These are phyloP conservation scores for Reticulitermes speratus DNA, from an alignment of 1,140 invertebrate genomes.

Conservation along the genomic window DNA sequence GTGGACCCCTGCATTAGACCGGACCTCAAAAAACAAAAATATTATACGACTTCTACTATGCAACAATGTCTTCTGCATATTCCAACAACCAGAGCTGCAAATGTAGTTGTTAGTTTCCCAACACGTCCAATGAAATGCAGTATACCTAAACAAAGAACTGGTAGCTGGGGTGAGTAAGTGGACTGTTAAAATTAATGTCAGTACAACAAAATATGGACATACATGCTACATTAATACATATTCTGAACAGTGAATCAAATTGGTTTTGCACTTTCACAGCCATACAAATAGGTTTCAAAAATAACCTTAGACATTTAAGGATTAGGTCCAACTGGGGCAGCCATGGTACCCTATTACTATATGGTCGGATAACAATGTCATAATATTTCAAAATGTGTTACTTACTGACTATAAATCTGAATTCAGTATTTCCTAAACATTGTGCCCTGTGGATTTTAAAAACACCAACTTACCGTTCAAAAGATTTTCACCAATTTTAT, in stretches of 20 bases:
- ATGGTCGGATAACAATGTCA: background rate
- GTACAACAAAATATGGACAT: too few species aligned
- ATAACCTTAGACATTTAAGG: background rate
- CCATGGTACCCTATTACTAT: background rate
- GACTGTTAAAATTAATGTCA: too few species aligned
- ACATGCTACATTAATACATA: too few species aligned
- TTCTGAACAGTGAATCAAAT: too few species aligned
- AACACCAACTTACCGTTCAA: background rate
- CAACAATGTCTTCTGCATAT: background rate
- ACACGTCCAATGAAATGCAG: too few species aligned
- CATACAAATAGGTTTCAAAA: too few species aligned
- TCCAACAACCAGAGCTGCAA: background rate
- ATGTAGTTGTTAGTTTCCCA: too few species aligned
- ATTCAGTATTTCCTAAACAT: background rate
- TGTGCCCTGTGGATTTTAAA: background rate
- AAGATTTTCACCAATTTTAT: background rate
- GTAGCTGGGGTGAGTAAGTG: too few species aligned
- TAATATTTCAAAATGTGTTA: background rate
- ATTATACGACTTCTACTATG: background rate
- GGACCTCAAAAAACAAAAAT: background rate
- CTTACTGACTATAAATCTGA: background rate
- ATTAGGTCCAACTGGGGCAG: background rate
- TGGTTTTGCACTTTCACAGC: background rate
- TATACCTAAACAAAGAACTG: too few species aligned
- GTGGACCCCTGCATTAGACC: background rate